A percentile compares a stretch with the other conserved stretches of the same genome.
These are phyloP conservation scores for Gracilinanus agilis DNA, from an alignment of 2,113 vertebrate genomes.

Conservation along the genomic window DNA sequence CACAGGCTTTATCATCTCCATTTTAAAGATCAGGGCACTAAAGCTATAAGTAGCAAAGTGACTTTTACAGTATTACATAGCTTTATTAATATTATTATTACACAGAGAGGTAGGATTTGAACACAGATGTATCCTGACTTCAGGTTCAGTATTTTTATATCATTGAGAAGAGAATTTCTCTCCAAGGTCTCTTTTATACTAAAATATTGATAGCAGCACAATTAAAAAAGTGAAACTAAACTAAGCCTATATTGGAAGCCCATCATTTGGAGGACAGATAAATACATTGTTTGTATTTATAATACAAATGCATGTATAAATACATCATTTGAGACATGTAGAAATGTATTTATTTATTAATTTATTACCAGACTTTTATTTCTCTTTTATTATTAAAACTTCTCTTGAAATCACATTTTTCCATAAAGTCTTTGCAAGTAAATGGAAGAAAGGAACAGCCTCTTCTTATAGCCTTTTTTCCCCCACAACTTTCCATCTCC, in stretches of 20 bases:
- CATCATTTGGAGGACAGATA: neutral
- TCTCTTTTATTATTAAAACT: slow-evolving; percentile 14
- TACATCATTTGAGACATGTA: neutral
- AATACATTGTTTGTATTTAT: too few relatives aligned
- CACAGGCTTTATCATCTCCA: neutral
- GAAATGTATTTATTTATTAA: neutral
- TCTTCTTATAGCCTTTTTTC: slow-evolving; percentile 14
- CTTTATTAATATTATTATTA: too few relatives aligned
- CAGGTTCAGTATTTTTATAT: neutral
- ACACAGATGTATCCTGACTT: neutral
- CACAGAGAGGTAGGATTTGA: neutral
- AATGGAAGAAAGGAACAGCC: neutral
- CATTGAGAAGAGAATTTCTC: neutral
- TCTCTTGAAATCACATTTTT: slow-evolving; percentile 3
- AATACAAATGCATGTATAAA: too few relatives aligned
- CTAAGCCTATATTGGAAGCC: neutral
- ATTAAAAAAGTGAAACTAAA: slow-evolving; percentile 9
- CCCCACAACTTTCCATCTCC: neutral
- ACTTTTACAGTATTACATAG: neutral
- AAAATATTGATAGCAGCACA: neutral
- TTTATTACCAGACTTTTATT: neutral
- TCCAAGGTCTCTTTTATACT: neutral
- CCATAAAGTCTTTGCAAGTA: slow-evolving; percentile 21
- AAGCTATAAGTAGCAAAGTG: neutral
- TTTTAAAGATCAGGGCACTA: neutral